Conservation (phyloP, 2,888 invertebrate genomes). For the Linyphia triangularis region DNA sequence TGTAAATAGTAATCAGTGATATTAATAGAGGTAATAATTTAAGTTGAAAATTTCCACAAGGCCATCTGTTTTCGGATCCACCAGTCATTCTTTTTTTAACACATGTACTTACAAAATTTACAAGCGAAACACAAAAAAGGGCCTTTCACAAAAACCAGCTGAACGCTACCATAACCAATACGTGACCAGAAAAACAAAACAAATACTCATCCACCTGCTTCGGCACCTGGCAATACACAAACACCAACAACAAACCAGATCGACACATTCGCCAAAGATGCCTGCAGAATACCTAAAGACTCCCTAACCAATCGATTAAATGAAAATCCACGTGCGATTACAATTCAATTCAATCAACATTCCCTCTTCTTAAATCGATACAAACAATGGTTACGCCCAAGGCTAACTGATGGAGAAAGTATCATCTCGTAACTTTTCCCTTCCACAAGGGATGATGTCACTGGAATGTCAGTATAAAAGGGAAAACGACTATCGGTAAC, state of each 20-base stretch:
- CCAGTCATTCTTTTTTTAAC: too few relatives aligned
- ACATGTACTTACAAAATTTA: background rate
- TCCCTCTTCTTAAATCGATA: slow-evolving; percentile 15
- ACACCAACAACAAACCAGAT: slow-evolving; percentile 9
- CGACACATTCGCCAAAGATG: background rate
- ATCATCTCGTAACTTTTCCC: too few relatives aligned
- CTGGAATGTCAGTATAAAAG: too few relatives aligned
- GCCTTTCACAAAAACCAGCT: background rate
- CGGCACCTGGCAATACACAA: slow-evolving; percentile 9
- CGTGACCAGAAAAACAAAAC: background rate
- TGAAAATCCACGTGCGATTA: slow-evolving; percentile 55
- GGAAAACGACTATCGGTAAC: too few relatives aligned
- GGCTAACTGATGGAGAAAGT: too few relatives aligned
- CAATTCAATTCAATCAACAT: slow-evolving; percentile 62
- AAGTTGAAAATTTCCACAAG: too few relatives aligned
- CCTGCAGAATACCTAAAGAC: slow-evolving; percentile 29
- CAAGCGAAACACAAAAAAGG: background rate
- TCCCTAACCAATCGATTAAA: slow-evolving; percentile 43
- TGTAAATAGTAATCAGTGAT: too few relatives aligned
- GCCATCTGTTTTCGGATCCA: background rate
- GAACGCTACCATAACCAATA: background rate
- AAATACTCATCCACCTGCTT: slow-evolving; percentile 19
- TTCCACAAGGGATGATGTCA: too few relatives aligned
- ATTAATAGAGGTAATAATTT: too few relatives aligned
- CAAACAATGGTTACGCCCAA: slow-evolving; percentile 45